Conservation (phyloP, 2,888 invertebrate species). For the Athalia rosae region DNA sequence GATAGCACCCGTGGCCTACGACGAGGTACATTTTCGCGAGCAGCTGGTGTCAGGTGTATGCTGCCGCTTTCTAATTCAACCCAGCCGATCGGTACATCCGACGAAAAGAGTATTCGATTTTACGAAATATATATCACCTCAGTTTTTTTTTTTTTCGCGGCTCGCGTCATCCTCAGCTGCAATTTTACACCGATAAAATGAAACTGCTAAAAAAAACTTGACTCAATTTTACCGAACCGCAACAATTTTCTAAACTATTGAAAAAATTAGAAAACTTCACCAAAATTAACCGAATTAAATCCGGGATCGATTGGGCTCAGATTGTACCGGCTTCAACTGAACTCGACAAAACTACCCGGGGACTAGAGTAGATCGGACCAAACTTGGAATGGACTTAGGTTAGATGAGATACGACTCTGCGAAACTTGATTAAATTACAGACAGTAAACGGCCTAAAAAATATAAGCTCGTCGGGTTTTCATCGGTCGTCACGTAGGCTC, state of each 20-base stretch:
- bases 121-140: background rate
- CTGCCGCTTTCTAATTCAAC: background rate
- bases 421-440: background rate
- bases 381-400: no score
- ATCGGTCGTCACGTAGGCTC: background rate
- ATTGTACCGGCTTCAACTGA: no score
- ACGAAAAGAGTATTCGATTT: no score
- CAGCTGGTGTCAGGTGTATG: conserved; percentile 9
- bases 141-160: background rate
- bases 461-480: background rate
- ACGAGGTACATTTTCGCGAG: conserved; percentile 3
- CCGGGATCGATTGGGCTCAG: no score
- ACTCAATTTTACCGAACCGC: no score
- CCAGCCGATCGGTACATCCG: background rate
- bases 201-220: no score
- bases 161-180: background rate
- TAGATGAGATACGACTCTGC: background rate
- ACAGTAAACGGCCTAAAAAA: background rate
- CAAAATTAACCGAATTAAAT: no score
- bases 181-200: no score
- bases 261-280: no score
- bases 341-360: no score
- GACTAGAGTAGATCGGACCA: no score
- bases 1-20: conserved; percentile 9
- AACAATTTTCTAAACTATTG: no score